phyloP scores from a whole-genome alignment of 2,113 vertebrate species.

The Bettongia penicillata region DNA sequence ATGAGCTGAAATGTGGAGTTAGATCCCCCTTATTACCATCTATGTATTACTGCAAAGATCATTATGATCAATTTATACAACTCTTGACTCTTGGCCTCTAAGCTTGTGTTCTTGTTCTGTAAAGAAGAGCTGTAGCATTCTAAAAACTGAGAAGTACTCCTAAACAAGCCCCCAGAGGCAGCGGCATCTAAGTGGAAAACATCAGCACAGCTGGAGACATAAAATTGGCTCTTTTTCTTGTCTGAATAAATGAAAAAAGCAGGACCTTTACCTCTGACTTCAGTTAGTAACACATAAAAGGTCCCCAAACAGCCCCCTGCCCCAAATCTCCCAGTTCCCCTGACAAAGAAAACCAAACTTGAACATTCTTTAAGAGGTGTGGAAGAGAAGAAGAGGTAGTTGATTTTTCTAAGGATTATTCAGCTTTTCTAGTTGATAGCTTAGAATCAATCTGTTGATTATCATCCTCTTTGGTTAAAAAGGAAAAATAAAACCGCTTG shows the following conservation, averaged over 20 bases:
- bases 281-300: neutral
- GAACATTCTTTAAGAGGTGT: neutral
- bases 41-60: neutral
- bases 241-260: slow-evolving; percentile 13
- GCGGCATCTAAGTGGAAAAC: slow-evolving; percentile 6
- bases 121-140: neutral
- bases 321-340: neutral
- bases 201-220: neutral
- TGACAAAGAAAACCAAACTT: neutral
- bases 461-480: slow-evolving; percentile 3
- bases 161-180: slow-evolving; percentile 2
- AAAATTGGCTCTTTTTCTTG: neutral
- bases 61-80: slow-evolving; percentile 17
- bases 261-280: neutral
- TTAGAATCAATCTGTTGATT: slow-evolving; percentile 31
- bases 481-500: neutral
- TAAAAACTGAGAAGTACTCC: neutral
- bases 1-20: neutral
- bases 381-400: slow-evolving; percentile 43
- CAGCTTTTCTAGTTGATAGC: slow-evolving; percentile 1
- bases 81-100: neutral
- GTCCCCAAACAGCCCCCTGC: neutral
- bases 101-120: neutral
- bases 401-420: slow-evolving; percentile 41
- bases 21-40: neutral